phyloP scores from a whole-genome alignment of 2,888 invertebrate species.

The Torymus aiolomorphi region DNA sequence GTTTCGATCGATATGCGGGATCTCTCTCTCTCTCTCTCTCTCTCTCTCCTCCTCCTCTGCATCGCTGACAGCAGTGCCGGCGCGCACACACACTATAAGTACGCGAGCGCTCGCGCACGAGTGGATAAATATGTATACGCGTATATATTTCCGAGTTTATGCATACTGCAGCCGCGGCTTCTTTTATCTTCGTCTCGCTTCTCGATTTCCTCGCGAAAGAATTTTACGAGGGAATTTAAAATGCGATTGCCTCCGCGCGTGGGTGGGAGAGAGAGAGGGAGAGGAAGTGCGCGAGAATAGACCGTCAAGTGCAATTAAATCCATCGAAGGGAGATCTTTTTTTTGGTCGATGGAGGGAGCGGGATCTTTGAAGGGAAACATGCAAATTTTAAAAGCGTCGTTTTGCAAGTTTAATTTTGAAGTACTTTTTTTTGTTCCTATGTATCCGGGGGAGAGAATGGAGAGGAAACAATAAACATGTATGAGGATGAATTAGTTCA shows the following conservation, averaged over 20 bases:
- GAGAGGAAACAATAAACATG: background rate
- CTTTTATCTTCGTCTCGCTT: no score
- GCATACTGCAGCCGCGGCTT: background rate
- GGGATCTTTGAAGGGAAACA: slow-evolving; percentile 18
- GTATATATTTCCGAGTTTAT: slow-evolving; percentile 18
- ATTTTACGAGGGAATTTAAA: slow-evolving; percentile 25
- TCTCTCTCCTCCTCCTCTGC: no score
- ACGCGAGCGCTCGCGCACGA: background rate
- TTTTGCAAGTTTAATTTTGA: slow-evolving; percentile 27
- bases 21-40: no score
- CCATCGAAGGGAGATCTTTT: background rate
- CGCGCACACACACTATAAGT: no score
- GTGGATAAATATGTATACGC: slow-evolving; percentile 15
- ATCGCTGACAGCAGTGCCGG: no score
- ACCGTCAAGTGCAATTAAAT: slow-evolving; percentile 21
- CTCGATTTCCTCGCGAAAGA: slow-evolving; percentile 11
- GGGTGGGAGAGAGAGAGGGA: no score
- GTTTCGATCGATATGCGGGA: no score
- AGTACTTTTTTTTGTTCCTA: background rate
- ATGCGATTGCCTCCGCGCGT: background rate
- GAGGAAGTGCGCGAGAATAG: background rate
- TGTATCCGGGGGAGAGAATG: background rate
- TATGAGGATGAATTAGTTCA: background rate
- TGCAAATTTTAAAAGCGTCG: slow-evolving; percentile 46
- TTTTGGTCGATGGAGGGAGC: background rate